Conservation (phyloP, 1,140 invertebrate species). For the Streblospio benedicti region DNA sequence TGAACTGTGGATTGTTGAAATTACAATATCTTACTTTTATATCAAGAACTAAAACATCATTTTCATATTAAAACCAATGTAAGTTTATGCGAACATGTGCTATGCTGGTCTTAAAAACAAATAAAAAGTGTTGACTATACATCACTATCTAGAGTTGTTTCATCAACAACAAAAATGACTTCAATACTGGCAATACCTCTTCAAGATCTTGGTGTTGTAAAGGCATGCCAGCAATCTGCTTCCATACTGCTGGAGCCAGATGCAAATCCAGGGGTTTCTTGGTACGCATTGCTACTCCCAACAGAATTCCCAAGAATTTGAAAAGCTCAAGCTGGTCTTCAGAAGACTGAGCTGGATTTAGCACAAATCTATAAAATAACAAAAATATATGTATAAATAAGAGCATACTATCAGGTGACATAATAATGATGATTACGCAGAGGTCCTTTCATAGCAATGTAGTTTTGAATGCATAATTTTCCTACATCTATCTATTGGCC, state of each 20-base stretch:
- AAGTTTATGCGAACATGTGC: not conserved
- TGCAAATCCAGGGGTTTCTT: conserved; percentile 74
- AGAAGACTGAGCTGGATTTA: conserved; percentile 56
- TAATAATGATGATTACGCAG: no score
- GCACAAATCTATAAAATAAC: conserved; percentile 46
- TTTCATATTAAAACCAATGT: no score
- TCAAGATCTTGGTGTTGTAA: conserved; percentile 57
- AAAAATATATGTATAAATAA: conserved; percentile 2
- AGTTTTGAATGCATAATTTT: no score
- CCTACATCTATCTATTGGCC: no score
- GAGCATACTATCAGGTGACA: not conserved
- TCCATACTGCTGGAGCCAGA: conserved; percentile 60
- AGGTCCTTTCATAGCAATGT: no score
- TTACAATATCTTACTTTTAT: no score
- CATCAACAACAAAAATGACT: not conserved
- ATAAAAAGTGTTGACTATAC: no score
- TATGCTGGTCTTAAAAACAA: not conserved
- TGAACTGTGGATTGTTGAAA: no score
- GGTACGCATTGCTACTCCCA: conserved; percentile 91
- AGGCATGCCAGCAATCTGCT: conserved; percentile 56
- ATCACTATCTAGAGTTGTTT: no score
- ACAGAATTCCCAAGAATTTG: conserved; percentile 67
- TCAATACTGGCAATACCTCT: conserved; percentile 51
- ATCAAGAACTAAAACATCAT: no score
- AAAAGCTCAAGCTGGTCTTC: conserved; percentile 53